These are phyloP conservation scores for Mesoclemmys tuberculata DNA, from an alignment of 2,113 vertebrate species.

Conservation along the genomic window DNA sequence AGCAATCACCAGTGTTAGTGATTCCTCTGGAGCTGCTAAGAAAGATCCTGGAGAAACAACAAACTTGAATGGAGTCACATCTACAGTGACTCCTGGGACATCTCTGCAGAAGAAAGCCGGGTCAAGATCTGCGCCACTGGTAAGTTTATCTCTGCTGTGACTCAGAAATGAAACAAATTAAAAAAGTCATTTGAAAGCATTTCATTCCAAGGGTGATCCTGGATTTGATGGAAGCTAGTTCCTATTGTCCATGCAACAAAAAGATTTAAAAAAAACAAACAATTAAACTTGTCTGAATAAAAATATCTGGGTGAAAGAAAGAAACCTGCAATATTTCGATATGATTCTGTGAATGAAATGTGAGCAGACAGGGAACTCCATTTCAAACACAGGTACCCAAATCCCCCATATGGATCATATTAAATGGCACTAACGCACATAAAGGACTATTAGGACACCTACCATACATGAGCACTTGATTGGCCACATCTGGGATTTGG, in stretches of 20 bases:
- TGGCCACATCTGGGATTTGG: neutral
- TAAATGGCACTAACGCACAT: neutral
- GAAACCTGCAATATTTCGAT: neutral
- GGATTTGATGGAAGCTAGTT: too few species aligned
- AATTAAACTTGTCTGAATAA: too few species aligned
- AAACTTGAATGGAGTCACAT: neutral
- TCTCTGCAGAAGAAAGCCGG: neutral
- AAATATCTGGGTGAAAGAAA: too few species aligned
- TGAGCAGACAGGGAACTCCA: neutral
- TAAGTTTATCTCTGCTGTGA: neutral
- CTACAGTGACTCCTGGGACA: neutral
- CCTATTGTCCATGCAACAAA: neutral
- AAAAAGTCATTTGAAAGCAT: neutral
- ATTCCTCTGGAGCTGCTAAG: fast-evolving
- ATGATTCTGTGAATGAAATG: neutral
- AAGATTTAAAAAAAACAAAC: neutral
- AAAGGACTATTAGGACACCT: neutral
- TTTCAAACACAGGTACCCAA: neutral
- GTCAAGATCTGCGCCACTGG: neutral
- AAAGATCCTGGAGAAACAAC: fast-evolving
- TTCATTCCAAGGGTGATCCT: neutral
- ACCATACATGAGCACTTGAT: neutral
- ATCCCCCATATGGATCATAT: neutral
- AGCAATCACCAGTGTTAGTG: neutral
- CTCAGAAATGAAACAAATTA: neutral